Evolutionary conservation across 2,797 vertebrate species (phyloP), one percentile per base, ranked within the genome.

Genomic region (Dendrocincla tyrannina): DNA sequence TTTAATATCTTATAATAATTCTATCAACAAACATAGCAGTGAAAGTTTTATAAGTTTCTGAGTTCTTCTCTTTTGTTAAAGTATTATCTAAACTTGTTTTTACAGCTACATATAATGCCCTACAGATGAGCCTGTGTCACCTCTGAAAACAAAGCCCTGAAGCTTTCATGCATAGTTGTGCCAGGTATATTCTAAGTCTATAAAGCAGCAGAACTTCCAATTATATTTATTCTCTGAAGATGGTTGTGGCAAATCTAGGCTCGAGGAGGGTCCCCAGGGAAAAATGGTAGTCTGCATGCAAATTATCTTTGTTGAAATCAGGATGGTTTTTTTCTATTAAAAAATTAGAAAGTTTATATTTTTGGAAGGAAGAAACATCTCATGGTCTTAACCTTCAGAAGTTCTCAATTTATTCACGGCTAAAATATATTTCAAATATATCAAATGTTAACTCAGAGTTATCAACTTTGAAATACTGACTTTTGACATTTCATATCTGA

Each of bases 1-100:
- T 80, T 96, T 91, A 93, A 91, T 49, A n/a, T 94, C 37, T 72
- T 75, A 20, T 1, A 88, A 74, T 84, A 76, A 78, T 82, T 56
- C 70, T 44, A 70, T 63, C 64, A 91, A 32, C 35, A 91, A 89
- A 85, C 30, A 69, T 23, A 35, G 7, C 55, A 20, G 19, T 46
- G 41, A 84, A 25, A 1, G 0, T 59, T 91, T 64, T 33, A 47
- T 74, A 68, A 87, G 67, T 63, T 83, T 75, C 44, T 13, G 35
- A 63, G 16, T 67, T 68, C 46, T 76, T 20, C 41, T 42, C 17
- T 68, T 49, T 24, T 66, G 9, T 63, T 41, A 2, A 62, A 77
- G 17, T 60, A 46, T 39, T 50, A 42, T 53, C 82, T 89, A 24
- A 77, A 39, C 9, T 18, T 58, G 12, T 20, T 37, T 18, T 67